Evolutionary conservation across 2,888 invertebrate genomes (phyloP).

Genomic region (Eupithecia pulchellata): DNA sequence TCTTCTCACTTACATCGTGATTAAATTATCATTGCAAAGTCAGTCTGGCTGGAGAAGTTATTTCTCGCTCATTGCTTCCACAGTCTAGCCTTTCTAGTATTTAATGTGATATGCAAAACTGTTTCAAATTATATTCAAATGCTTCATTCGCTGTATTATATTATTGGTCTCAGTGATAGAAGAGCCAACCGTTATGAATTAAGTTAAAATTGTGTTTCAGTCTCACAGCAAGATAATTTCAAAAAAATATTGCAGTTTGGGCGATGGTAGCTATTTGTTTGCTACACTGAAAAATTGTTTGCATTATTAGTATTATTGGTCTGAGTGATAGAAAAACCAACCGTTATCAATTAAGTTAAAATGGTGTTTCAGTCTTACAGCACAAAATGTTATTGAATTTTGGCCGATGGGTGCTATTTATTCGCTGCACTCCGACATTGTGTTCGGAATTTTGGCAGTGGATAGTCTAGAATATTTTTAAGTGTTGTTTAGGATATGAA

Average conservation of each 20-base stretch:
- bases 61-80: conserved; percentile 60
- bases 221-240: background rate
- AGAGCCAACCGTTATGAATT: background rate
- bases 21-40: conserved; percentile 84
- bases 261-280: background rate
- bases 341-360: no score
- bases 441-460: no score
- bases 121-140: conserved; percentile 42
- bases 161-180: background rate
- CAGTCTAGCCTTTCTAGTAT: conserved; percentile 54
- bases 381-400: no score
- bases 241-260: background rate
- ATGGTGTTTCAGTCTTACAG: no score
- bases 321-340: no score
- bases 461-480: no score
- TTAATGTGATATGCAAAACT: conserved; percentile 57
- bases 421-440: no score
- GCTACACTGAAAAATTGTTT: no score
- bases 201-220: background rate
- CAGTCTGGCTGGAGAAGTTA: conserved; percentile 58
- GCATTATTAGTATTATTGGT: no score
- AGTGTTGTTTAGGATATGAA: no score
- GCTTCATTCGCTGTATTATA: conserved; percentile 14
- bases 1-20: conserved; percentile 71
- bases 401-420: no score